phyloP scores from a whole-genome alignment of 2,797 vertebrate genomes.

The Pseudopleuronectes americanus region DNA sequence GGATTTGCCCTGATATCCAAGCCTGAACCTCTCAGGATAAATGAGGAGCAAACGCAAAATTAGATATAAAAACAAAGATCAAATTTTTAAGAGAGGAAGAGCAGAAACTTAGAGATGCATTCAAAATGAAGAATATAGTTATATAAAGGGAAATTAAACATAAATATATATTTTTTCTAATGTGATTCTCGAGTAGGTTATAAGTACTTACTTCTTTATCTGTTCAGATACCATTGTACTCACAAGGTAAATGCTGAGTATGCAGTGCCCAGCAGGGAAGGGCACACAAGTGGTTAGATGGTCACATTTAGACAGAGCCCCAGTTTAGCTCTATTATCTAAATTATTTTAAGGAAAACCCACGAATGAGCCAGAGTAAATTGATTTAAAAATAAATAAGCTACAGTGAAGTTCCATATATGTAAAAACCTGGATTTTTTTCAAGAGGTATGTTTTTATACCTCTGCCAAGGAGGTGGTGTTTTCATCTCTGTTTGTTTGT shows the following conservation, averaged over 20 bases:
- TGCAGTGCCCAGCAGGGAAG: neutral
- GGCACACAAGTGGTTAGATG: neutral
- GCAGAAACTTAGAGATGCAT: too few relatives aligned
- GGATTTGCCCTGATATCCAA: constrained; percentile 25
- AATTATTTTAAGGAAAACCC: neutral
- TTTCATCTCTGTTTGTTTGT: too few relatives aligned
- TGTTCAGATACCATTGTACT: constrained; percentile 3
- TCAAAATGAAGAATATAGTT: too few relatives aligned
- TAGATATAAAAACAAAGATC: constrained; percentile 51
- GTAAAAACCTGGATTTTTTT: neutral
- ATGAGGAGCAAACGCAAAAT: constrained; percentile 23
- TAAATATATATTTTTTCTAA: too few relatives aligned
- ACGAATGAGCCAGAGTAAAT: too few relatives aligned
- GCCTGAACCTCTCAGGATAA: constrained; percentile 7
- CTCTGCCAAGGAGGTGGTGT: too few relatives aligned
- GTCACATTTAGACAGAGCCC: neutral
- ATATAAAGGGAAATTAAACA: too few relatives aligned
- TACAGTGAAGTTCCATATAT: too few relatives aligned
- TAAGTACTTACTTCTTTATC: too few relatives aligned
- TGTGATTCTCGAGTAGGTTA: neutral
- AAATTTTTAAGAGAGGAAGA: constrained; percentile 16
- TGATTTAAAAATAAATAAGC: too few relatives aligned
- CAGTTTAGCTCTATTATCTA: neutral
- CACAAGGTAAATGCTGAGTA: neutral
- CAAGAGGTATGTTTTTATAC: neutral